phyloP scores from a whole-genome alignment of 2,888 invertebrate genomes.

The Andrena bucephala region DNA sequence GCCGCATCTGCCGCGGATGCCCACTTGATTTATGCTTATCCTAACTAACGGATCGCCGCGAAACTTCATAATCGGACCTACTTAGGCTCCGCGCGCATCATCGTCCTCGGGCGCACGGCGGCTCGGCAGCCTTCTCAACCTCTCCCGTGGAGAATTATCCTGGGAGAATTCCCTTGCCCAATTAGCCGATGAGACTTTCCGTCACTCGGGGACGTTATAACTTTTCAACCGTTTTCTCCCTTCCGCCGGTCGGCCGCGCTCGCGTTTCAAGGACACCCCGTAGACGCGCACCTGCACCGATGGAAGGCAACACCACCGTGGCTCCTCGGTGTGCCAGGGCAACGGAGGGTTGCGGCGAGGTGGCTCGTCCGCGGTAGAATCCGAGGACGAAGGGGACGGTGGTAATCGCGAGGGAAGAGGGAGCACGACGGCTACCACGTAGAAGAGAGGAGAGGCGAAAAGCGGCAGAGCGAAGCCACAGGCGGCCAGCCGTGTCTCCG shows the following conservation, averaged over 20 bases:
- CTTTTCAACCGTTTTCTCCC: constrained; percentile 6
- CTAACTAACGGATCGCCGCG: constrained; percentile 63
- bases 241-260: neutral
- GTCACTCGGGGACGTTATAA: neutral
- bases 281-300: constrained; percentile 65
- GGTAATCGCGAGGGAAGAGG: constrained; percentile 33
- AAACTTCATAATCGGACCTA: constrained; percentile 65
- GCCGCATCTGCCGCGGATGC: constrained; percentile 63
- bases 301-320: constrained; percentile 48
- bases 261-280: constrained; percentile 57
- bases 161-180: neutral
- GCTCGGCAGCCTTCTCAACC: neutral
- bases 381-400: constrained; percentile 38
- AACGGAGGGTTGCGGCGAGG: constrained; percentile 60
- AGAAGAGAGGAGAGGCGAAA: constrained; percentile 71
- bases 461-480: constrained; percentile 82
- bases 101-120: neutral
- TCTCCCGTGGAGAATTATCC: neutral
- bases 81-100: constrained; percentile 39
- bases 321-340: constrained; percentile 25
- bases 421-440: constrained; percentile 25
- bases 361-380: constrained; percentile 48
- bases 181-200: neutral
- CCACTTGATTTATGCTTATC: constrained; percentile 64
- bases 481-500: constrained; percentile 83